Evolutionary conservation across 1,140 invertebrate genomes (phyloP), one percentile per base, ranked within the genome.

Genomic region (Lepidurus couesii): DNA sequence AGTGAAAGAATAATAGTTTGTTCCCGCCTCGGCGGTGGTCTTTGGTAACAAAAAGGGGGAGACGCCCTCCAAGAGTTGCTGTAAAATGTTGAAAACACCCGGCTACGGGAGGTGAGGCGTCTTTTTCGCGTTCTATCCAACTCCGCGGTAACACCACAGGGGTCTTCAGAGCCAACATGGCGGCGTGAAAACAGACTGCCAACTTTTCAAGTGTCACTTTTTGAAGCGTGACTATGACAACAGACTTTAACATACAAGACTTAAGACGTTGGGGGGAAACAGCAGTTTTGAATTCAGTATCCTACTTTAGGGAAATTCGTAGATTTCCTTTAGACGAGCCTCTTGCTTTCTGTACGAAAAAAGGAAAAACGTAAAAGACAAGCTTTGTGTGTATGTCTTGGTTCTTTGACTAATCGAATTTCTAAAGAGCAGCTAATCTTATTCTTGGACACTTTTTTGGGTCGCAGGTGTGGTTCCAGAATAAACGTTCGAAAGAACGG

Each of bases 381-480:
- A 34, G 34, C 34, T 76, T 74, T 24, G 16, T 78, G 34, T 78
- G n/a, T 78, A 10, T 76, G 34, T 4, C 8, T 24, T 34, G 34
- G 42, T n/a, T n/a, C 13, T 43, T 78, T 42, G 44, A 42, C 42
- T n/a, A 43, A 24, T 73, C 11, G 10, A 7, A 24, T 73, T 75
- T 43, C 26, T 34, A 24, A 24, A 7, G 53, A 73, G 26, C 16
- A 10, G 16, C 42, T 78, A 42, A 26, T 42, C 75, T 43, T 42
- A 11, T 53, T n/a, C 42, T 74, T 53, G n/a, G 42, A 42, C 74
- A 75, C 42, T 43, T 80, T 74, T 74, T 74, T 82, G 81, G 81
- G 82, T 82, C 83, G 47, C 88, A 98, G 97, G 97, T 99, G 78
- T 99, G 97, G 97, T 99, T 99, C 87, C 97, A 99, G 89, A 99